A percentile compares a stretch with the other conserved stretches of the same genome.
Conservation (phyloP, 2,797 vertebrate genomes). For the Epinephelus coioides region DNA sequence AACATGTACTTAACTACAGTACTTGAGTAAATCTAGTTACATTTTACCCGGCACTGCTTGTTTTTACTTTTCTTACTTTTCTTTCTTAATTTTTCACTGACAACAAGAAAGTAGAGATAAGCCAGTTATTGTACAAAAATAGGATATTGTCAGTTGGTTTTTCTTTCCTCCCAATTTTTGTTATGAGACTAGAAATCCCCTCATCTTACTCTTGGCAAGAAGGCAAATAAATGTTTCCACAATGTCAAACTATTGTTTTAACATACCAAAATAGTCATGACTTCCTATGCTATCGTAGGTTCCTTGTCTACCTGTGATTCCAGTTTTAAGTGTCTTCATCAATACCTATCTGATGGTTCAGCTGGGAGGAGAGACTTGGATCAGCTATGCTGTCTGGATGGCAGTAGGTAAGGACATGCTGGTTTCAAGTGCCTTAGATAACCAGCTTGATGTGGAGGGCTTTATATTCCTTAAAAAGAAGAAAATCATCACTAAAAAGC, state of each 20-base stretch:
- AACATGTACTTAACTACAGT: too few relatives aligned
- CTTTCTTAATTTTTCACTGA: too few relatives aligned
- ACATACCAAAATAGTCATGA: neutral
- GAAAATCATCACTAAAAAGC: too few relatives aligned
- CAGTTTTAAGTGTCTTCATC: constrained; percentile 70
- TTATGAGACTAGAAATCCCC: too few relatives aligned
- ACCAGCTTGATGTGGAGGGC: neutral
- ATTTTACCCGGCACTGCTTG: too few relatives aligned
- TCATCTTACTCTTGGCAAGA: neutral
- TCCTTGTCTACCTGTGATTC: constrained; percentile 52
- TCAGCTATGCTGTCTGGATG: constrained; percentile 73
- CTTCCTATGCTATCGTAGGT: constrained; percentile 37
- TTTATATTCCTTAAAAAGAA: too few relatives aligned
- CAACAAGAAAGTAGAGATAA: too few relatives aligned
- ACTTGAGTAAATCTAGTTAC: too few relatives aligned
- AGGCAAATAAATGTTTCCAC: neutral
- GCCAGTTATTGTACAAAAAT: too few relatives aligned
- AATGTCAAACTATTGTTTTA: neutral
- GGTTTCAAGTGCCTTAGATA: neutral
- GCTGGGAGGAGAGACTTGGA: constrained; percentile 73
- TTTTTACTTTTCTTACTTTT: too few relatives aligned
- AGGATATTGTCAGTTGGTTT: too few relatives aligned
- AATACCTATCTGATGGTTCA: constrained; percentile 78
- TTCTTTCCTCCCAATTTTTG: too few relatives aligned
- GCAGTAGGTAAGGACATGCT: constrained; percentile 29